Base-by-base conservation (phyloP, 2,888 invertebrate genomes). In the Euproctis similis region DNA sequence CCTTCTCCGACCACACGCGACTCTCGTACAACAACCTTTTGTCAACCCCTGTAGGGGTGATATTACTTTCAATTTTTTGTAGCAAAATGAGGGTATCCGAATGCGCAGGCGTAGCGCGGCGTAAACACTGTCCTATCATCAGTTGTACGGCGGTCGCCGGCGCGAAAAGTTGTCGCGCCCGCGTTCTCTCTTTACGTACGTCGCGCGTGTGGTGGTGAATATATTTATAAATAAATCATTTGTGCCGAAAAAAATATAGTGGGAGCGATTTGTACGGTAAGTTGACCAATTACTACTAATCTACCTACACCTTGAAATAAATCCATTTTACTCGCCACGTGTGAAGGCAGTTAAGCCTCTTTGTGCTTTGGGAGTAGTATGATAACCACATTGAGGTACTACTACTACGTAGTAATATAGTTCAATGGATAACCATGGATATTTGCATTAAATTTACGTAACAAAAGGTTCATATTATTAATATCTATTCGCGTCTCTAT, bases 91-190 rank as follows among this genome's bases (percentile, higher is more conserved):
- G 68, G 75, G 73, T 71, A 68, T 67, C 50, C 28, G 45, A 25
- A 27, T 30, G 53, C 76, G 78, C 80, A 63, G 68, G 80, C 76
- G 75, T 53, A 54, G 16, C 30, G 35, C 47, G 61, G 56, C 65
- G 75, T 78, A 78, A 78, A 80, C 78, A 78, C 55, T 48, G 62
- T 55, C 55, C 34, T 44, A 42, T 46, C 50, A 52, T 51, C 65
- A 74, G 76, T 76, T 55, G 60, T 58, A 55, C 55, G 66, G 57
- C 66, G 64, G 42, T 53, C 42, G 51, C 37, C 59, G 65, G 55
- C 56, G 63, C 51, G 55, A 37, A 35, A 34, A 47, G 50, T 55
- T 45, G 39, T 42, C 30, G 40, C 40, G 46, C 33, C 32, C 25
- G 29, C 22, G 27, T 34, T 6, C 30, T 34, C 34, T 21, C 21